phyloP scores from a whole-genome alignment of 2,113 vertebrate species.

The Leptosomus discolor region DNA sequence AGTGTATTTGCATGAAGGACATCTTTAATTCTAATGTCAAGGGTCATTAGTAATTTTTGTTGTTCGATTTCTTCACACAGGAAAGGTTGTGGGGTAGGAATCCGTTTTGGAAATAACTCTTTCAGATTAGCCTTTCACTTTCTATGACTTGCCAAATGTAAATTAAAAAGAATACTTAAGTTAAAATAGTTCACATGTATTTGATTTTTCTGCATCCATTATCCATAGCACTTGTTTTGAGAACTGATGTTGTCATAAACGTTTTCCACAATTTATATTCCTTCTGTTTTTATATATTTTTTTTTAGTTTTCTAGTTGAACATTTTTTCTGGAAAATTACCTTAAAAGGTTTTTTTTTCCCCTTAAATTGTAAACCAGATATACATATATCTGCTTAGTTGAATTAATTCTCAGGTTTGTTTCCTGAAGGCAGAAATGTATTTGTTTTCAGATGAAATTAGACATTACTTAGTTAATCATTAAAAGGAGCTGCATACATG shows the following conservation, averaged over 20 bases:
- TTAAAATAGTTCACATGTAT: slow-evolving; percentile 32
- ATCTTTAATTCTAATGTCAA: slow-evolving; percentile 69
- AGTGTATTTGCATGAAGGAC: slow-evolving; percentile 56
- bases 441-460: slow-evolving; percentile 9
- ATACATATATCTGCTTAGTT: background rate
- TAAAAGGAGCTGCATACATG: background rate
- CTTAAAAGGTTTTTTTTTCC: background rate
- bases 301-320: background rate
- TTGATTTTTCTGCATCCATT: slow-evolving; percentile 6
- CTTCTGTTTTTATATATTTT: background rate
- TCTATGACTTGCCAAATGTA: slow-evolving; percentile 7
- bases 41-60: slow-evolving; percentile 65
- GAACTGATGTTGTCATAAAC: background rate
- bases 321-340: background rate
- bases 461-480: background rate
- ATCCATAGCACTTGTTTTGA: background rate
- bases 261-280: background rate
- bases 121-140: slow-evolving; percentile 62
- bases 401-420: background rate
- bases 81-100: slow-evolving; percentile 16
- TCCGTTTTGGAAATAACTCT: slow-evolving; percentile 27
- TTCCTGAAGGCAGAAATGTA: background rate
- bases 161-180: slow-evolving; percentile 31
- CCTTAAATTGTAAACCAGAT: background rate
- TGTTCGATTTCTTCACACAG: slow-evolving; percentile 9